These are phyloP conservation scores for Phyllostomus discolor DNA, from an alignment of 2,113 vertebrate species.

Conservation along the genomic window DNA sequence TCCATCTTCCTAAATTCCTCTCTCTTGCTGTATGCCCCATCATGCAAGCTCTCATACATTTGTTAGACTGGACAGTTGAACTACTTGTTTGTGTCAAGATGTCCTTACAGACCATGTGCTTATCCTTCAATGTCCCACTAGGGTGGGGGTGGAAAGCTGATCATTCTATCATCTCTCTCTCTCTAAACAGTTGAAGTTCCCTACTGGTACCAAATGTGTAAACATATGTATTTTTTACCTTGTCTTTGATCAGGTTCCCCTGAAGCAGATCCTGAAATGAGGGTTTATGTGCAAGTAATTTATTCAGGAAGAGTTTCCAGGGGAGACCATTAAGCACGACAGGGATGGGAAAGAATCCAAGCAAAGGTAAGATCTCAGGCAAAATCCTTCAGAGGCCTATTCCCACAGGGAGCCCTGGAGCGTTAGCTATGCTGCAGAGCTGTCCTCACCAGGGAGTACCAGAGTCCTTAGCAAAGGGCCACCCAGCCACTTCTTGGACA, in stretches of 20 bases:
- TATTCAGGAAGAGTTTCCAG: background rate
- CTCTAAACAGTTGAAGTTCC: background rate
- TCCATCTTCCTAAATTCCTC: background rate
- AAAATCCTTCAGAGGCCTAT: background rate
- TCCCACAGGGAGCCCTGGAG: background rate
- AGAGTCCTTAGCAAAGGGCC: background rate
- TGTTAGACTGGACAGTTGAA: background rate
- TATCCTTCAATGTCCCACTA: background rate
- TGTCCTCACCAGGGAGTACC: background rate
- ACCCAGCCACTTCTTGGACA: background rate
- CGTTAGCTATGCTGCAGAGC: background rate
- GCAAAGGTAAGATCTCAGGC: background rate
- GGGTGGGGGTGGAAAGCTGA: background rate
- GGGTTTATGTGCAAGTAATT: background rate
- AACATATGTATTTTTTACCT: background rate
- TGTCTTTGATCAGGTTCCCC: background rate
- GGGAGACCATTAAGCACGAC: background rate
- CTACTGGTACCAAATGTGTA: background rate
- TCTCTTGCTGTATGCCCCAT: background rate
- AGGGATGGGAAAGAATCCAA: background rate
- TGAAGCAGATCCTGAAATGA: background rate
- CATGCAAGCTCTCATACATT: background rate
- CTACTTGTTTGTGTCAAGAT: background rate
- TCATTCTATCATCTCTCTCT: background rate
- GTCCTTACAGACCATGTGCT: background rate